Evolutionary conservation across 2,797 vertebrate species (phyloP).

Genomic region (Micromesistius poutassou): DNA sequence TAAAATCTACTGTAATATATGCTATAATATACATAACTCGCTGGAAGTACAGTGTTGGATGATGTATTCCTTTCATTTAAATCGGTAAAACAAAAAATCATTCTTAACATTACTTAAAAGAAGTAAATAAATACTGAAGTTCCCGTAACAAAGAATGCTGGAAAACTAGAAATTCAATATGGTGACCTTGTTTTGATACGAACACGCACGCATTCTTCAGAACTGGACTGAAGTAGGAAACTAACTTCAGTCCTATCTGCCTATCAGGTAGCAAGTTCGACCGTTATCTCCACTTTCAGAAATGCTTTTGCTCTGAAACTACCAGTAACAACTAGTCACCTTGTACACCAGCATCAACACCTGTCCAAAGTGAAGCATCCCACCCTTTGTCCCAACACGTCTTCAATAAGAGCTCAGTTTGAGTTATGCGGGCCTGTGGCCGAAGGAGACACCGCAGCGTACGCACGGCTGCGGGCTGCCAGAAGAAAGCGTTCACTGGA

Average conservation of each 20-base stretch:
- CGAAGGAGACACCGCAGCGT: slow-evolving; percentile 63
- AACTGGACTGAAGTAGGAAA: too few species aligned
- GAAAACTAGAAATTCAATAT: neutral
- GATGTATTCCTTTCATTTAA: neutral
- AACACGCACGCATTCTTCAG: neutral
- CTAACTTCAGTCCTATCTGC: too few species aligned
- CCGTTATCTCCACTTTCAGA: neutral
- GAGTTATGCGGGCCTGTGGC: slow-evolving; percentile 47
- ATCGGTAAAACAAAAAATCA: neutral
- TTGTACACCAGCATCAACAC: neutral
- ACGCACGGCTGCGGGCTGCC: slow-evolving; percentile 52
- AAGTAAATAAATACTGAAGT: neutral
- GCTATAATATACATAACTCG: neutral
- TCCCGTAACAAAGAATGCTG: neutral
- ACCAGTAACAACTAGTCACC: too few species aligned
- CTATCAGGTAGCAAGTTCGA: too few species aligned
- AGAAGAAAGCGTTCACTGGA: slow-evolving; percentile 55
- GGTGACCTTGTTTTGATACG: neutral
- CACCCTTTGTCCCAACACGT: slow-evolving; percentile 20
- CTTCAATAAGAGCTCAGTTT: slow-evolving; percentile 32
- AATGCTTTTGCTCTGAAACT: neutral
- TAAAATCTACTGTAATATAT: neutral
- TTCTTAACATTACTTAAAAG: too few species aligned
- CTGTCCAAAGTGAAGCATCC: slow-evolving; percentile 34
- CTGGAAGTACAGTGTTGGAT: too few species aligned